A percentile compares a stretch with the other conserved stretches of the same genome.
Conservation (phyloP, 2,113 vertebrate genomes). For the Heliornis fulica region DNA sequence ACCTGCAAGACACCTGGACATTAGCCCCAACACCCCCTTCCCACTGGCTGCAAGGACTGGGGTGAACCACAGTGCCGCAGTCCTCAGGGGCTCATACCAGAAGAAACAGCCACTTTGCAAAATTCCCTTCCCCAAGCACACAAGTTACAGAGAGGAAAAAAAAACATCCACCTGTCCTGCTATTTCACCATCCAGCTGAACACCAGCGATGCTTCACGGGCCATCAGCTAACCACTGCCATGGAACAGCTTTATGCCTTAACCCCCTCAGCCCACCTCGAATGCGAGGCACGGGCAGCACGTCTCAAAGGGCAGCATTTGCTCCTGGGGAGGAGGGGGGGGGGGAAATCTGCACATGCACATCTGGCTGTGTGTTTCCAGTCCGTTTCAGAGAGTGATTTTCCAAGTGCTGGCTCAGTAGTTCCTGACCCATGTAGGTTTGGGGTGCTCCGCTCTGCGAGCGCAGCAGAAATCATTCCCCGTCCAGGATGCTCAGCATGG, state of each 20-base stretch:
- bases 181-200: background rate
- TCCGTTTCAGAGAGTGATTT: background rate
- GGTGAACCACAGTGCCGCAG: background rate
- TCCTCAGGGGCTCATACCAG: fast-evolving
- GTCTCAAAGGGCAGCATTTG: background rate
- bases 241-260: background rate
- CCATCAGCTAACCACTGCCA: background rate
- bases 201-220: background rate
- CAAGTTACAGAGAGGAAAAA: background rate
- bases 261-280: background rate
- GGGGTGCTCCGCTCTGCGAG: background rate
- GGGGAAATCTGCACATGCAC: background rate
- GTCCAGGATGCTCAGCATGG: background rate
- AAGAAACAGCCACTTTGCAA: background rate
- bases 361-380: background rate
- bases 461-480: background rate
- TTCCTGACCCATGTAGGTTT: background rate
- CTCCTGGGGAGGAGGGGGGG: too few species aligned
- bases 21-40: background rate
- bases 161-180: background rate
- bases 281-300: background rate
- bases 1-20: background rate
- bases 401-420: background rate
- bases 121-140: background rate
- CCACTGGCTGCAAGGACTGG: background rate